Evolutionary conservation across 2,113 vertebrate species (phyloP).

Genomic region (Motacilla alba): DNA sequence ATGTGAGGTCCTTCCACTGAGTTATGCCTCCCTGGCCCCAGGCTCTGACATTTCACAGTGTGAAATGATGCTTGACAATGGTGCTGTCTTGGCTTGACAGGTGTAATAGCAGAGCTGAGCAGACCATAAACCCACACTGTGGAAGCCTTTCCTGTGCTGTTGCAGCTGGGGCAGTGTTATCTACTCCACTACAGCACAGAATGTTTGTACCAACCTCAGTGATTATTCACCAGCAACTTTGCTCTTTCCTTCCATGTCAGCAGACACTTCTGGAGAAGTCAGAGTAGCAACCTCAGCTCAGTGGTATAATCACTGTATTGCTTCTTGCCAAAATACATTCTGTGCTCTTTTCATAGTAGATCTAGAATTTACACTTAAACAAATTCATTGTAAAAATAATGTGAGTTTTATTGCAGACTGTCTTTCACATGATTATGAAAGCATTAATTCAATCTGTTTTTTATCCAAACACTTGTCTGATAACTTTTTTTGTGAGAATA

Average conservation of each 20-base stretch:
- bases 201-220: background rate
- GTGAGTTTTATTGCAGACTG: background rate
- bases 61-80: background rate
- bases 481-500: background rate
- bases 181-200: background rate
- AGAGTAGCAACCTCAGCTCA: background rate
- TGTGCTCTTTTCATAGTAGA: background rate
- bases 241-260: background rate
- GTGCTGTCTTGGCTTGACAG: background rate
- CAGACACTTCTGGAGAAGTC: background rate
- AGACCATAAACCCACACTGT: background rate
- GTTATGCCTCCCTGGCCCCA: background rate
- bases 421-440: background rate
- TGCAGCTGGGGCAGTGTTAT: background rate
- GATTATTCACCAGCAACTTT: background rate
- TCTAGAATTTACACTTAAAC: background rate
- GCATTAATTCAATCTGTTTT: background rate
- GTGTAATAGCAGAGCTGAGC: background rate
- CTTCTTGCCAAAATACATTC: background rate
- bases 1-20: background rate
- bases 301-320: background rate
- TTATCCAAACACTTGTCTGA: background rate
- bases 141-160: background rate
- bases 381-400: background rate
- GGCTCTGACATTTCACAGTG: background rate